Conservation (phyloP, 2,113 vertebrate species). For the Engystomops pustulosus region DNA sequence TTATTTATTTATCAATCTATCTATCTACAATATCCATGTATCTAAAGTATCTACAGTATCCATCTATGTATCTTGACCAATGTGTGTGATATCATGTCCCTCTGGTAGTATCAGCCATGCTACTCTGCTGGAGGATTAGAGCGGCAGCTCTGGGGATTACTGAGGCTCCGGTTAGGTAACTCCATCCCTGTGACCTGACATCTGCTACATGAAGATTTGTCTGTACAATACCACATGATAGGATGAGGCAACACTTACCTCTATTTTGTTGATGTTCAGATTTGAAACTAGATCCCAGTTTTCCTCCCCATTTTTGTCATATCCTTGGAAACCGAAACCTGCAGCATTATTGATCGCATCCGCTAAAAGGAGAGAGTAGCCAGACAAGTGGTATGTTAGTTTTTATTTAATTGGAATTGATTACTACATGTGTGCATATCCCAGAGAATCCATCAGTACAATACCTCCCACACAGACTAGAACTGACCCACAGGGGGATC, state of each 20-base stretch:
- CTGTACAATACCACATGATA: not conserved
- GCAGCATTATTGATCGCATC: conserved; percentile 99
- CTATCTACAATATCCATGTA: too few species aligned
- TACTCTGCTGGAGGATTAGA: too few species aligned
- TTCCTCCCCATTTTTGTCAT: conserved; percentile 85
- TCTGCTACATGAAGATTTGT: not conserved
- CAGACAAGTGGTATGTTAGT: not conserved
- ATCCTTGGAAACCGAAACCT: conserved; percentile 96
- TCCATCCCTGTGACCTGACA: not conserved
- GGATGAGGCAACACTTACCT: conserved; percentile 78
- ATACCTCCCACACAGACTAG: too few species aligned
- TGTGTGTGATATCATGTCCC: too few species aligned
- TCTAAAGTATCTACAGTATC: too few species aligned
- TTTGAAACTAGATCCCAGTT: conserved; percentile 95
- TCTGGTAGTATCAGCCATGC: too few species aligned
- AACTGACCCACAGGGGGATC: too few species aligned
- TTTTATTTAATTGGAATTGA: too few species aligned
- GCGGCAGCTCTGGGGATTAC: not conserved
- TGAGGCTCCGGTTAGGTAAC: not conserved
- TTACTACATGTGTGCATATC: too few species aligned
- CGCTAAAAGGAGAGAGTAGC: conserved; percentile 73
- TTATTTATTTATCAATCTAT: too few species aligned
- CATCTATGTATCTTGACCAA: too few species aligned
- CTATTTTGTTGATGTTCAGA: conserved; percentile 92
- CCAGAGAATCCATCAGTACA: too few species aligned